Percentiles rank a stretch among this genome's conserved stretches.
These are phyloP conservation scores for Diaphora mendica DNA, from an alignment of 2,888 invertebrate genomes.

Conservation along the genomic window DNA sequence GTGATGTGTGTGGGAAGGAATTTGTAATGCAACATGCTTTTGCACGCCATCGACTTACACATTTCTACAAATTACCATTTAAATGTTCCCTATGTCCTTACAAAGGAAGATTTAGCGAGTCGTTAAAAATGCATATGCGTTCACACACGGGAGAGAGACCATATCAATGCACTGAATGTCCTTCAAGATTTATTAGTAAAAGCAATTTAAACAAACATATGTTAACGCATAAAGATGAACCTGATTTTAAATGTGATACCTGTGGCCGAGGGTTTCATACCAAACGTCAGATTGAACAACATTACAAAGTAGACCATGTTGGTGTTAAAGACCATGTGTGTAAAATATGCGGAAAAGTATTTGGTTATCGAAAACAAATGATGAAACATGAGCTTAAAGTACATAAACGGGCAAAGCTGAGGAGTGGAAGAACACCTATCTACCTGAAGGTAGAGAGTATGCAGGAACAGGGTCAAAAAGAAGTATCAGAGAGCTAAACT, in stretches of 20 bases:
- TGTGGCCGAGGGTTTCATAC: constrained; percentile 75
- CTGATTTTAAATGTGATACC: constrained; percentile 72
- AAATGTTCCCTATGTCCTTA: constrained; percentile 78
- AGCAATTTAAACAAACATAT: constrained; percentile 79
- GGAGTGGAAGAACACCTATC: constrained; percentile 72
- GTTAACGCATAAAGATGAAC: constrained; percentile 66
- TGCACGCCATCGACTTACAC: constrained; percentile 71
- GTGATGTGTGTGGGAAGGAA: constrained; percentile 79
- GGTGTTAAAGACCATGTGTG: constrained; percentile 78
- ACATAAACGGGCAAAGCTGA: constrained; percentile 76
- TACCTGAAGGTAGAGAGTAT: constrained; percentile 71
- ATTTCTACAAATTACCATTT: constrained; percentile 73
- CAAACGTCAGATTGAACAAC: constrained; percentile 69
- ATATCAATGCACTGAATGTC: constrained; percentile 75
- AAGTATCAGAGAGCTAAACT: constrained; percentile 33
- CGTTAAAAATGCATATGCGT: constrained; percentile 79
- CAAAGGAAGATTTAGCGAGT: constrained; percentile 73
- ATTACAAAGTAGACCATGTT: constrained; percentile 76
- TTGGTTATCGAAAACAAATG: constrained; percentile 79
- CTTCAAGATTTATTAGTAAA: constrained; percentile 72
- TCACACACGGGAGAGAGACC: constrained; percentile 79
- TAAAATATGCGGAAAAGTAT: constrained; percentile 74
- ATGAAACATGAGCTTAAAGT: constrained; percentile 80
- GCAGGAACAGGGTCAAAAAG: constrained; percentile 54
- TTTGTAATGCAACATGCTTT: constrained; percentile 69